These are phyloP conservation scores for Patiria pectinifera DNA, from an alignment of 53 echinoderm and acorn worm species.

Conservation along the genomic window DNA sequence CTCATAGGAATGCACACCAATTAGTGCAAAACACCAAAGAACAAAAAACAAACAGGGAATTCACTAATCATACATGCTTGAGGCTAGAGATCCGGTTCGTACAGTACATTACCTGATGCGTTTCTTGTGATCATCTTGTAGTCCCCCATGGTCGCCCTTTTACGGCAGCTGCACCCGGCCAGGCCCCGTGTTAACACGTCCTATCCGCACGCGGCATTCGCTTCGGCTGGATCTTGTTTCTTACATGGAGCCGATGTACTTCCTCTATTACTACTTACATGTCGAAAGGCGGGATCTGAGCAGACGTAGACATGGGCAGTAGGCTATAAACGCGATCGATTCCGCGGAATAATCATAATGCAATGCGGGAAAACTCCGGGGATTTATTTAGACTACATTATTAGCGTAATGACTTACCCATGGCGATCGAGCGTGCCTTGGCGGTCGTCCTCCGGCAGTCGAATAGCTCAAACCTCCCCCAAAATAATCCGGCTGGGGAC, in stretches of 20 bases:
- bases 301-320: not conserved
- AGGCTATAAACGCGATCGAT: not conserved
- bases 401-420: constrained; percentile 14
- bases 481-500: not conserved
- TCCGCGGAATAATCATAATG: not conserved
- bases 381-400: not conserved
- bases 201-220: not conserved
- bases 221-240: not conserved
- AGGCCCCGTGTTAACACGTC: not conserved
- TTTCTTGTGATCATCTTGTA: constrained; percentile 19
- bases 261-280: not conserved
- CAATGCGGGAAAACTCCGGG: not conserved
- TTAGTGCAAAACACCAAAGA: not conserved
- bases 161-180: not conserved
- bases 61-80: not conserved
- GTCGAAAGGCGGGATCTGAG: not conserved
- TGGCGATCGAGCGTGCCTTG: not conserved
- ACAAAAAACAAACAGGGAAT: not conserved
- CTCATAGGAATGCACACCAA: not conserved
- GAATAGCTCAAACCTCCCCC: not conserved
- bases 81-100: not conserved
- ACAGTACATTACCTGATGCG: not conserved
- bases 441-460: not conserved
- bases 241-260: not conserved
- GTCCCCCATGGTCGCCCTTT: not conserved